These are phyloP conservation scores for Brachylomia viminalis DNA, from an alignment of 2,888 invertebrate species.

Conservation along the genomic window DNA sequence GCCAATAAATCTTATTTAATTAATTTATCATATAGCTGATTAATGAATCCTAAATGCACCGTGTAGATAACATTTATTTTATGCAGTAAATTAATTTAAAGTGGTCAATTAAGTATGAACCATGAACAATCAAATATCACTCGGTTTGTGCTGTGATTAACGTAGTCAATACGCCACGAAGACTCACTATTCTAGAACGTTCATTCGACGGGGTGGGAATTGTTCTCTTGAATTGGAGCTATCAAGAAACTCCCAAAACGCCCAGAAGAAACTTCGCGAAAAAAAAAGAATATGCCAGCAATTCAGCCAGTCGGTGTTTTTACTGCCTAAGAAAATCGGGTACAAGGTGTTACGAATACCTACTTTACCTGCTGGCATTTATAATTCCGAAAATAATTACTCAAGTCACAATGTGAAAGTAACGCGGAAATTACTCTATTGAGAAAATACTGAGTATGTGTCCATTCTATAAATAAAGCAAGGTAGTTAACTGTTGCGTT, in stretches of 20 bases:
- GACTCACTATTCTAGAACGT: background rate
- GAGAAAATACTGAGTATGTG: constrained; percentile 26
- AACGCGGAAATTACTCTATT: constrained; percentile 20
- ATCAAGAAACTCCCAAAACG: background rate
- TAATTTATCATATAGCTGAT: constrained; percentile 4
- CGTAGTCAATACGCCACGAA: background rate
- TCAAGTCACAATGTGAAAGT: constrained; percentile 12
- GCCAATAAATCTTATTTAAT: background rate
- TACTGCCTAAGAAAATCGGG: background rate
- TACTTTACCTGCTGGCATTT: background rate
- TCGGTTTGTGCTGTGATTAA: background rate
- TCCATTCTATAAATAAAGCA: constrained; percentile 51
- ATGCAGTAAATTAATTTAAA: constrained; percentile 16
- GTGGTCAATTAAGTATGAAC: constrained; percentile 11
- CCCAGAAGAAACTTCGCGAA: background rate
- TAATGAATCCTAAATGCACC: constrained; percentile 11
- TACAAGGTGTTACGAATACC: background rate
- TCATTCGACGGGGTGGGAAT: background rate
- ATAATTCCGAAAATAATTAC: constrained; percentile 1
- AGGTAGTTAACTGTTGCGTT: constrained; percentile 38
- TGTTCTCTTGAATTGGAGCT: background rate
- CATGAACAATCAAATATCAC: constrained; percentile 1
- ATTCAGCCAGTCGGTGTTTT: background rate
- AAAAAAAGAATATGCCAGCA: background rate
- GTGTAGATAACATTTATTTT: background rate